phyloP scores from a whole-genome alignment of 2,113 vertebrate genomes.

The Rallus limicola region DNA sequence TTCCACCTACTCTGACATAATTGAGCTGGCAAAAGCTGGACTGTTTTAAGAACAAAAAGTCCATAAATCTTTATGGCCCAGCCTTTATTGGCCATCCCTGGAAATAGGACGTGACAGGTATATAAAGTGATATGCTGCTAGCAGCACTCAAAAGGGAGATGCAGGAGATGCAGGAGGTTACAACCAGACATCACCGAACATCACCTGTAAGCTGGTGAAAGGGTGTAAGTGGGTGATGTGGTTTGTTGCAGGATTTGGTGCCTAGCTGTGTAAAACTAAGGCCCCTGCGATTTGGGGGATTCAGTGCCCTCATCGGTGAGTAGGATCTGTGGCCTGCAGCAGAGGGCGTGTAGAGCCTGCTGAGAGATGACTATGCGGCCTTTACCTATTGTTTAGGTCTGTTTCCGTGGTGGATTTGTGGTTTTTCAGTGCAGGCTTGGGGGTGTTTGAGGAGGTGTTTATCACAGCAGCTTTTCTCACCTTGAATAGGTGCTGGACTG shows the following conservation, averaged over 20 bases:
- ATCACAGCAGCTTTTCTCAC: background rate
- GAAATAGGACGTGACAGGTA: rapidly evolving
- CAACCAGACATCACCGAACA: background rate
- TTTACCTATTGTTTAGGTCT: background rate
- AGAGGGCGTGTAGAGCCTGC: background rate
- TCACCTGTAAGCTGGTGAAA: background rate
- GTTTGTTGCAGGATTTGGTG: background rate
- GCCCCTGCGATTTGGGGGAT: rapidly evolving
- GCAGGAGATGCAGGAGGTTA: background rate
- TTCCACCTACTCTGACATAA: rapidly evolving
- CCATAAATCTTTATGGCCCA: background rate
- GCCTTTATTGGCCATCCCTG: background rate
- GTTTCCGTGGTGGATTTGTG: rapidly evolving
- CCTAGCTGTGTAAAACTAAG: background rate
- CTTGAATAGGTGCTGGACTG: background rate
- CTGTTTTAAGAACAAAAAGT: background rate
- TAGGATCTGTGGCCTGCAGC: background rate
- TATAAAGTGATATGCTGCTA: background rate
- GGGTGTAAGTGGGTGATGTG: background rate
- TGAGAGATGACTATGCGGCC: background rate
- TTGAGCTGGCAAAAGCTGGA: background rate
- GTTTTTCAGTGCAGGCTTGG: background rate
- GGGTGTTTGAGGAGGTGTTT: background rate
- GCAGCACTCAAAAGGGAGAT: background rate
- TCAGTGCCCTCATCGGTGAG: rapidly evolving